phyloP scores from a whole-genome alignment of 2,113 vertebrate species.

The Cephalopterus ornatus region DNA sequence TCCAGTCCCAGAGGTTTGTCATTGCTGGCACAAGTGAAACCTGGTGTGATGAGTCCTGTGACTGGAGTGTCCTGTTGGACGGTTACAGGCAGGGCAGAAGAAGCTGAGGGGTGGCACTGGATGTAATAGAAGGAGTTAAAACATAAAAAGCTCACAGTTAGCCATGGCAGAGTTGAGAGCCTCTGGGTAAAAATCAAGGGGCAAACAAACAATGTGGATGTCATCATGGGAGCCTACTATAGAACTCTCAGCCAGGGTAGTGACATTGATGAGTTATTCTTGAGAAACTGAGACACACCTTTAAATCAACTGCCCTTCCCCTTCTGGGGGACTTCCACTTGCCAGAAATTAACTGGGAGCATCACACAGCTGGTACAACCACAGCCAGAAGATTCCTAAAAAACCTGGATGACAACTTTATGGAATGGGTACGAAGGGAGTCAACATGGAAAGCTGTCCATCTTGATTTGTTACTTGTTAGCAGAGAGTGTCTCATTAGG shows the following conservation, averaged over 20 bases:
- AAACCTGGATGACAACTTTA: no score
- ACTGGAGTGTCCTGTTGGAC: neutral
- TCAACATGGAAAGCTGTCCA: neutral
- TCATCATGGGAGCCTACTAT: neutral
- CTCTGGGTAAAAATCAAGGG: neutral
- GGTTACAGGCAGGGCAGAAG: neutral
- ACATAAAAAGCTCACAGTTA: no score
- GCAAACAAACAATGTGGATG: neutral
- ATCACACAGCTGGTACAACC: neutral
- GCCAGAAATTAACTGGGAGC: neutral
- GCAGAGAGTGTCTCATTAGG: neutral
- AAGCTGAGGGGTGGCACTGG: fast-evolving
- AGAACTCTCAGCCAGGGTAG: neutral
- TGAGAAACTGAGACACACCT: neutral
- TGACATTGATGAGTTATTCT: neutral
- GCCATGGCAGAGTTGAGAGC: fast-evolving
- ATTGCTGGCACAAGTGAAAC: neutral
- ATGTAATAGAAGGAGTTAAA: neutral
- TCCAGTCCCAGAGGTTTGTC: neutral
- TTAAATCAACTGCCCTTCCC: neutral
- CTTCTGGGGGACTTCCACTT: neutral
- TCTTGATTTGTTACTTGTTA: neutral
- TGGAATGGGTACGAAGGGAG: neutral
- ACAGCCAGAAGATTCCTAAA: neutral
- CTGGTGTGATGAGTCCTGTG: neutral